Evolutionary conservation across 2,888 invertebrate genomes (phyloP).

Genomic region (Cheilosia vulpina): DNA sequence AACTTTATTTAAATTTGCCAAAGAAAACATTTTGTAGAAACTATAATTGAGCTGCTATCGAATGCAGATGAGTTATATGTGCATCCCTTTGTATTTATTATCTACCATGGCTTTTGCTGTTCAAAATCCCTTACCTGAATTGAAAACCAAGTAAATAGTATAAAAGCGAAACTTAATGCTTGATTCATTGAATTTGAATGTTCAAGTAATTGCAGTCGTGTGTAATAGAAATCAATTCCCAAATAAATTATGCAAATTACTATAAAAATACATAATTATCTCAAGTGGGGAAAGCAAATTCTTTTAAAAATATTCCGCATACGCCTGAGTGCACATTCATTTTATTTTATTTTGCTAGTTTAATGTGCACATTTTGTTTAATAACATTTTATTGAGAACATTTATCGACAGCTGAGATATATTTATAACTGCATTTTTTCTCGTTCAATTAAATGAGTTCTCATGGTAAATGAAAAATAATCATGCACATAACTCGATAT

Average conservation of each 20-base stretch:
- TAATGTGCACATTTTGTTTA: neutral
- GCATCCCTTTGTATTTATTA: no score
- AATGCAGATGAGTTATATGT: no score
- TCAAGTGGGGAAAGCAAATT: neutral
- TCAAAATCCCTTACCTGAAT: no score
- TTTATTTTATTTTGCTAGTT: neutral
- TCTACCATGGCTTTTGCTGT: no score
- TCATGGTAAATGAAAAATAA: slow-evolving; percentile 53
- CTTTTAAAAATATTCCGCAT: slow-evolving; percentile 22
- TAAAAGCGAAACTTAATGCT: no score
- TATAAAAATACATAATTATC: neutral
- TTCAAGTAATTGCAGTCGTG: no score
- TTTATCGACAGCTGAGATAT: slow-evolving; percentile 4
- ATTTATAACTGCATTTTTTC: neutral
- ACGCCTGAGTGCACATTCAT: slow-evolving; percentile 16
- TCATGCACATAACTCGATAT: slow-evolving; percentile 7
- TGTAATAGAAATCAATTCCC: no score
- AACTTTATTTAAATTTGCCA: no score
- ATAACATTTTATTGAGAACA: slow-evolving; percentile 16
- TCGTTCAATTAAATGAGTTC: slow-evolving; percentile 54
- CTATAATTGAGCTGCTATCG: no score
- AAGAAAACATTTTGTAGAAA: no score
- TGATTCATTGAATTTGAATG: no score
- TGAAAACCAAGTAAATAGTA: no score
- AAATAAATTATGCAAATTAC: neutral